Evolutionary conservation across 2,113 vertebrate species (phyloP).

Genomic region (Amphilophus citrinellus): DNA sequence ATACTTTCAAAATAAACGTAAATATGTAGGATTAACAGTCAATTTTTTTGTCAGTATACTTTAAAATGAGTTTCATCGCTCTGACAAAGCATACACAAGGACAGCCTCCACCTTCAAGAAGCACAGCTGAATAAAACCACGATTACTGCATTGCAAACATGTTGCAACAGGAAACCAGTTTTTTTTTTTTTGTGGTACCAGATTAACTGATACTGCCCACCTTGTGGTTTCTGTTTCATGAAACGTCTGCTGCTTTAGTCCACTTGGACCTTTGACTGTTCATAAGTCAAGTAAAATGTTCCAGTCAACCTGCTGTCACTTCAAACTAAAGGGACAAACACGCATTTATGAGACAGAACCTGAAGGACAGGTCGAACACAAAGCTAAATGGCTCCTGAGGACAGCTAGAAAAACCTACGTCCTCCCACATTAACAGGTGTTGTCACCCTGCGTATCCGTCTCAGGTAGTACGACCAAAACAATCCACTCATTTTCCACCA

Average conservation of each 20-base stretch:
- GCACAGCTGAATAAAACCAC: not conserved
- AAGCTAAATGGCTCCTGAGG: not conserved
- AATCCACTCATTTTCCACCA: not conserved
- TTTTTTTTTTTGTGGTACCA: not conserved
- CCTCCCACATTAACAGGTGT: not conserved
- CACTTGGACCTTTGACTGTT: not conserved
- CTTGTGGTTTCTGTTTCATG: not conserved
- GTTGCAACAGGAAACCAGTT: not conserved
- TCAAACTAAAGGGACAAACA: not conserved
- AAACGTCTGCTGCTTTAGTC: not conserved
- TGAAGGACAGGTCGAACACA: slow-evolving; percentile 57
- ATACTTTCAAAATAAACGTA: not conserved
- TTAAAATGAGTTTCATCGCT: not conserved
- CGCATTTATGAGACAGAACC: slow-evolving; percentile 20
- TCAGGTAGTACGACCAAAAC: not conserved
- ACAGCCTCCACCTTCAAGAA: not conserved
- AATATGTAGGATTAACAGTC: not conserved
- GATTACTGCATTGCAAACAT: not conserved
- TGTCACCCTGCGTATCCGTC: not conserved
- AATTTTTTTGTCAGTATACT: not conserved
- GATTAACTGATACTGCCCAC: not conserved
- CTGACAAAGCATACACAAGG: not conserved
- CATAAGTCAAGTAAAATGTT: too few relatives aligned
- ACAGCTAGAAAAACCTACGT: not conserved
- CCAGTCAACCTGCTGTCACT: not conserved